phyloP scores from a whole-genome alignment of 37 sponge, comb jelly and placozoan genomes.

The Chondrilla cf. caribensis region DNA sequence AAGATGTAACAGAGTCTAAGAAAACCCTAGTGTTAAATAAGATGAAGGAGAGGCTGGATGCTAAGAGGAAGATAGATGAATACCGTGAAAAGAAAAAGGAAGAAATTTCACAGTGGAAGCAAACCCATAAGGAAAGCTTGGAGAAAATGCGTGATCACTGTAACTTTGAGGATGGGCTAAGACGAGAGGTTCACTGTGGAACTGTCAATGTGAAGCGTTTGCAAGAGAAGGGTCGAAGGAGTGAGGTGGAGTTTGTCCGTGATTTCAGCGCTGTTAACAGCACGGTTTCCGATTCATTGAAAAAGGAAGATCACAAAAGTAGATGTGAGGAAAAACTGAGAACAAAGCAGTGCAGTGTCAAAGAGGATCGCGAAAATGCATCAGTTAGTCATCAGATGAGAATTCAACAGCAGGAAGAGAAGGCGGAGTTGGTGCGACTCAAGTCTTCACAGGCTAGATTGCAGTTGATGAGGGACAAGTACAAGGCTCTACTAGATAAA shows the following conservation, averaged over 20 bases:
- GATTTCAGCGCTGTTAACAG: constrained; percentile 39
- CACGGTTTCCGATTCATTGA: constrained; percentile 17
- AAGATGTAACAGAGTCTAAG: constrained; percentile 13
- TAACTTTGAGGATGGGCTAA: neutral
- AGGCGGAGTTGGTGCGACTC: neutral
- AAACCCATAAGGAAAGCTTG: constrained; percentile 2
- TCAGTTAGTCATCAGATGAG: neutral
- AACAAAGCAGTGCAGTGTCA: neutral
- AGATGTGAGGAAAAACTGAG: neutral
- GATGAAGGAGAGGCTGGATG: constrained; percentile 18
- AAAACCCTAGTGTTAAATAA: constrained; percentile 21
- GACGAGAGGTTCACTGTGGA: neutral
- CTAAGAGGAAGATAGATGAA: constrained; percentile 30
- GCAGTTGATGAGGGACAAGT: neutral
- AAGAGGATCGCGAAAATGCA: neutral
- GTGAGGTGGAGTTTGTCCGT: constrained; percentile 35
- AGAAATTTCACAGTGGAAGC: constrained; percentile 38
- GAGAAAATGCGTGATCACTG: neutral
- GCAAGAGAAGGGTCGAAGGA: neutral
- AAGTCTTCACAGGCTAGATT: neutral
- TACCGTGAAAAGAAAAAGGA: constrained; percentile 31
- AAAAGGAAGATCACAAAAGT: constrained; percentile 22
- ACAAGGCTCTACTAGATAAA: neutral
- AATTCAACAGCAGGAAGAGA: neutral
- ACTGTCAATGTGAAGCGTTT: neutral